phyloP scores from a whole-genome alignment of 2,797 vertebrate genomes.

The Geotrypetes seraphini region DNA sequence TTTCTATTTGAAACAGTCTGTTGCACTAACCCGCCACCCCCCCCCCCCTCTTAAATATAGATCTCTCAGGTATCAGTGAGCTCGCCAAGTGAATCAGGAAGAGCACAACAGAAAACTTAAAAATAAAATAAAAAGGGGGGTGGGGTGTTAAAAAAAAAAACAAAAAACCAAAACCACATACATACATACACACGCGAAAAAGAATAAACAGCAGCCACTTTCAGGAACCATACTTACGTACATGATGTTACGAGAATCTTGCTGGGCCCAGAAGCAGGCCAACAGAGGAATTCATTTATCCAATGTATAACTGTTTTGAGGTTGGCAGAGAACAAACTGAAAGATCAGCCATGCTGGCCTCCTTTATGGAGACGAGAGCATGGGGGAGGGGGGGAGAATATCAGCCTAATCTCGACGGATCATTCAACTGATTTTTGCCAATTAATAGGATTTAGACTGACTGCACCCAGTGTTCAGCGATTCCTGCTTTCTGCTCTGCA shows the following conservation, averaged over 20 bases:
- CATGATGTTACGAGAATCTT: conserved; percentile 71
- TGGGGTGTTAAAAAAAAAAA: conserved; percentile 31
- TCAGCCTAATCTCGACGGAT: conserved; percentile 57
- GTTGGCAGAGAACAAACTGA: conserved; percentile 48
- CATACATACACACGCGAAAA: too few species aligned
- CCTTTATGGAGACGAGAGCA: conserved; percentile 54
- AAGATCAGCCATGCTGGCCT: conserved; percentile 58
- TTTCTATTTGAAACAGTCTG: conserved; percentile 61
- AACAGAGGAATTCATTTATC: conserved; percentile 68
- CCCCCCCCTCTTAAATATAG: too few species aligned
- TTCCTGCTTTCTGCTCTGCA: conserved; percentile 70
- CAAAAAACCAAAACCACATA: conserved; percentile 53
- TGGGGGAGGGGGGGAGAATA: conserved; percentile 20
- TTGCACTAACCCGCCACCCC: conserved; percentile 53
- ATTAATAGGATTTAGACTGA: conserved; percentile 60
- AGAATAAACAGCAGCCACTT: conserved; percentile 68
- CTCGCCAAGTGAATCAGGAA: conserved; percentile 65
- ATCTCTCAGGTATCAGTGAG: conserved; percentile 67
- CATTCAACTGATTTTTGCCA: conserved; percentile 65
- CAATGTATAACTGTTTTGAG: conserved; percentile 54
- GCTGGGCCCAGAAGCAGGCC: conserved; percentile 67
- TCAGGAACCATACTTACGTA: conserved; percentile 95
- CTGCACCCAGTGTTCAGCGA: conserved; percentile 61
- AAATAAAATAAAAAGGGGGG: conserved; percentile 43
- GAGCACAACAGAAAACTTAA: conserved; percentile 50